Percentiles rank a stretch among this genome's conserved stretches.
Conservation (phyloP, 2,888 invertebrate genomes). For the Sarcophaga rosellei region DNA sequence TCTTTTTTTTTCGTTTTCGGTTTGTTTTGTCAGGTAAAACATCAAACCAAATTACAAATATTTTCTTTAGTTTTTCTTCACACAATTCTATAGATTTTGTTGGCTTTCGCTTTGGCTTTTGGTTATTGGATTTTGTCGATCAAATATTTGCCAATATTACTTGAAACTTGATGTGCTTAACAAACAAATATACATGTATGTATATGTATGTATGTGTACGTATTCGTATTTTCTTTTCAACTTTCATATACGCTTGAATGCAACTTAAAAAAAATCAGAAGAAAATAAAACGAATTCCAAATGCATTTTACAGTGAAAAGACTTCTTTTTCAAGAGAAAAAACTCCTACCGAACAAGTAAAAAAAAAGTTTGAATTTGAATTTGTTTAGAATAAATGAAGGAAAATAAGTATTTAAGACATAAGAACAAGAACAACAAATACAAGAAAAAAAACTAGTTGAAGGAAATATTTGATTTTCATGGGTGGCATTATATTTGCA, state of each 20-base stretch:
- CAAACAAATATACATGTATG: neutral
- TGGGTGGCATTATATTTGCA: conserved; percentile 46
- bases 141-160: conserved; percentile 55
- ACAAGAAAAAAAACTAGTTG: neutral
- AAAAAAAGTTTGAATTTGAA: neutral
- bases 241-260: neutral
- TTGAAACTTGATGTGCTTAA: conserved; percentile 22
- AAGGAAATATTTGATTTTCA: conserved; percentile 63
- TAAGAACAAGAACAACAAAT: neutral
- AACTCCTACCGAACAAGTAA: neutral
- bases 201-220: too few relatives aligned
- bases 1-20: too few relatives aligned
- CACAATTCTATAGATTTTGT: conserved; percentile 62
- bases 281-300: neutral
- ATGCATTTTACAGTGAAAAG: neutral
- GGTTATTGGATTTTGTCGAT: conserved; percentile 21
- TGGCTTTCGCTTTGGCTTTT: conserved; percentile 23
- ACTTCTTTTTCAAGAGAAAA: conserved; percentile 23
- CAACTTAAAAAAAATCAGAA: conserved; percentile 4
- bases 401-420: neutral
- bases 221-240: neutral
- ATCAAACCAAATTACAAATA: conserved; percentile 79
- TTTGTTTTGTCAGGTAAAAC: conserved; percentile 74
- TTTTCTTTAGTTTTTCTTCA: conserved; percentile 69
- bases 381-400: neutral